Percentiles rank a stretch among this genome's conserved stretches.
Conservation (phyloP, 1,140 invertebrate species). For the Zaprionus lachaisei region DNA sequence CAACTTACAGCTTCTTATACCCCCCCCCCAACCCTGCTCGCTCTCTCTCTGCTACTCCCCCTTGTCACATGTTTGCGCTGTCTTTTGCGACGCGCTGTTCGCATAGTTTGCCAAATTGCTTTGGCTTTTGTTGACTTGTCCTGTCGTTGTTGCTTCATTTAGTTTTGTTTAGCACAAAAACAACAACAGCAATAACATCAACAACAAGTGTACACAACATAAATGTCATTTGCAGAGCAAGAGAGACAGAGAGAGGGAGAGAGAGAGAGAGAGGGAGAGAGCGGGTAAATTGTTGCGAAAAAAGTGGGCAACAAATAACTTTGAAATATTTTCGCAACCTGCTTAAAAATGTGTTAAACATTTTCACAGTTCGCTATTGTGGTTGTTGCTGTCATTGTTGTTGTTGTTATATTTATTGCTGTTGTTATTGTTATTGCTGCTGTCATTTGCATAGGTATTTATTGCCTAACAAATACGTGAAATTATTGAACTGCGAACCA, state of each 20-base stretch:
- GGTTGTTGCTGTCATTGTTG: not conserved
- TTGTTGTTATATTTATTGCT: slow-evolving; percentile 1
- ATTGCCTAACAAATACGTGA: not conserved
- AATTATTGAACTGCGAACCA: not conserved
- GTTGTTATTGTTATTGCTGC: not conserved
- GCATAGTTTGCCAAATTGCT: slow-evolving; percentile 50
- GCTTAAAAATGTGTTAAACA: slow-evolving; percentile 26
- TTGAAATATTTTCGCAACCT: slow-evolving; percentile 15
- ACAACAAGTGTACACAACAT: slow-evolving; percentile 25
- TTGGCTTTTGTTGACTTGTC: slow-evolving; percentile 52
- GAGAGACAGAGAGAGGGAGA: not conserved
- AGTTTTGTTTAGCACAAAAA: slow-evolving; percentile 32
- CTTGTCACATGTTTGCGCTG: not conserved
- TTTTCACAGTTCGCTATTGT: not conserved
- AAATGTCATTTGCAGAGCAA: slow-evolving; percentile 36
- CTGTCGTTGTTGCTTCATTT: slow-evolving; percentile 40
- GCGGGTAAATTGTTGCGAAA: not conserved
- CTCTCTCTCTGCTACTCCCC: not conserved
- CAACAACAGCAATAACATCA: slow-evolving; percentile 4
- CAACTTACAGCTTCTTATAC: not conserved
- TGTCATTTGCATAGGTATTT: slow-evolving; percentile 13
- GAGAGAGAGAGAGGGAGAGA: not conserved
- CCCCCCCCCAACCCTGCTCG: not conserved
- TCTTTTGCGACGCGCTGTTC: slow-evolving; percentile 16
- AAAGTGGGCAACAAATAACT: slow-evolving; percentile 4